Percentiles rank a stretch among this genome's conserved stretches.
Conservation (phyloP, 2,113 vertebrate species). For the Sphaerodactylus townsendi region DNA sequence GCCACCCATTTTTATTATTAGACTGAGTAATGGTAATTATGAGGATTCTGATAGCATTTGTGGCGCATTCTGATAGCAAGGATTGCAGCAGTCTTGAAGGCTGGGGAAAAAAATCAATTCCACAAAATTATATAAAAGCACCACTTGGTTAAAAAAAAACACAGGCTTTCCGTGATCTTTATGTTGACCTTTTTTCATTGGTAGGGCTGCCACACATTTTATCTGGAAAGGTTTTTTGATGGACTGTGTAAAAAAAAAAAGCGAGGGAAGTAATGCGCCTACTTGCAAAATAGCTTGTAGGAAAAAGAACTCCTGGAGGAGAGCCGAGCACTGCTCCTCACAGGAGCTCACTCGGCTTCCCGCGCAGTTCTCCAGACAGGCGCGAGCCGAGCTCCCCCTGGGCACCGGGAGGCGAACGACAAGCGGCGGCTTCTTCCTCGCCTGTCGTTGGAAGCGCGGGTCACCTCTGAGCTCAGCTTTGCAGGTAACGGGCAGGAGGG, state of each 20-base stretch:
- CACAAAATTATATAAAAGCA: no score
- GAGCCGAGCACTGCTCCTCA: not conserved
- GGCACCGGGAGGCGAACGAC: slow-evolving; percentile 52
- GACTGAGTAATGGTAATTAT: no score
- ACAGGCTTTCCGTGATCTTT: not conserved
- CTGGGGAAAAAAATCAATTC: no score
- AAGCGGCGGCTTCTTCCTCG: slow-evolving; percentile 48
- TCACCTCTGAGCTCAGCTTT: slow-evolving; percentile 44
- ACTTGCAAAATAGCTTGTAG: not conserved
- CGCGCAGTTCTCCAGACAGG: not conserved
- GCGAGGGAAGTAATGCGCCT: not conserved
- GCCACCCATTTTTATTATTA: no score
- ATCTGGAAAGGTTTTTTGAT: not conserved
- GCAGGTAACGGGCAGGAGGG: slow-evolving; percentile 6
- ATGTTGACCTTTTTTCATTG: not conserved
- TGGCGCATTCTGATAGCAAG: no score
- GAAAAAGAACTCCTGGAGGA: no score
- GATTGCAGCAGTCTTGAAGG: no score
- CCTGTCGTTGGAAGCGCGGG: slow-evolving; percentile 41
- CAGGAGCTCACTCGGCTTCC: not conserved
- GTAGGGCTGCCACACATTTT: not conserved
- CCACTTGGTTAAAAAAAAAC: not conserved
- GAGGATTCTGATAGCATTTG: no score
- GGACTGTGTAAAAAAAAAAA: no score
- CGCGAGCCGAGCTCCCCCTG: slow-evolving; percentile 45